These are phyloP conservation scores for Copidosoma aretas DNA, from an alignment of 2,888 invertebrate species.

Conservation along the genomic window DNA sequence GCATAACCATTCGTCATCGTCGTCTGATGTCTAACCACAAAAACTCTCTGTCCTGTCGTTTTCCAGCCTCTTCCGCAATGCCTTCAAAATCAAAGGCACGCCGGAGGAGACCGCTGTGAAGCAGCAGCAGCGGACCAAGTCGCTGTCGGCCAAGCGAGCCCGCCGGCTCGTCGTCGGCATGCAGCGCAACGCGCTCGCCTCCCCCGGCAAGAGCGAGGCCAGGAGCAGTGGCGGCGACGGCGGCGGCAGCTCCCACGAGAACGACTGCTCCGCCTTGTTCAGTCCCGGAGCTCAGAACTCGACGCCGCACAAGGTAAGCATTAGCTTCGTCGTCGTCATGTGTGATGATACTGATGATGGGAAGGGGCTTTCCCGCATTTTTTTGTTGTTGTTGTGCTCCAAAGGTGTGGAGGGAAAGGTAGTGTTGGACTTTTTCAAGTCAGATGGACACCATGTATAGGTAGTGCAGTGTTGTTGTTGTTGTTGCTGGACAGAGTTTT, in stretches of 20 bases:
- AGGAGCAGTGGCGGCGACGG: neutral
- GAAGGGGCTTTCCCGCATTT: conserved; percentile 29
- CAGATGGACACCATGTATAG: neutral
- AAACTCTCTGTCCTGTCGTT: conserved; percentile 12
- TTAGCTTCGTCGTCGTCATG: neutral
- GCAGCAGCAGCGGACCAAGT: conserved; percentile 32
- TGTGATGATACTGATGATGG: neutral
- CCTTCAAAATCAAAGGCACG: conserved; percentile 55
- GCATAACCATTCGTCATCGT: neutral
- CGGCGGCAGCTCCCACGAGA: conserved; percentile 45
- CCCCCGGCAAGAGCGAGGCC: neutral
- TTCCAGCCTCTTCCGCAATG: conserved; percentile 58
- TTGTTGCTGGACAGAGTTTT: neutral
- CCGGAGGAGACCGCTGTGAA: conserved; percentile 54
- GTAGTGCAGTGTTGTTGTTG: neutral
- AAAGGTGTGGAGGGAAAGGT: neutral
- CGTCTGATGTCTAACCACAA: too few species aligned
- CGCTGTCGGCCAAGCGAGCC: conserved; percentile 45
- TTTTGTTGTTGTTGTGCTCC: conserved; percentile 19
- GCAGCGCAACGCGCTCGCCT: conserved; percentile 47
- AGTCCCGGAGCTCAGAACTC: conserved; percentile 44
- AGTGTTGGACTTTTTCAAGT: neutral
- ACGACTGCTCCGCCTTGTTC: conserved; percentile 50
- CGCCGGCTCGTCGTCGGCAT: conserved; percentile 47
- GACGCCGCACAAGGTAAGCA: conserved; percentile 55